phyloP scores from a whole-genome alignment of 1,140 invertebrate species.

The Oscheius sp. region DNA sequence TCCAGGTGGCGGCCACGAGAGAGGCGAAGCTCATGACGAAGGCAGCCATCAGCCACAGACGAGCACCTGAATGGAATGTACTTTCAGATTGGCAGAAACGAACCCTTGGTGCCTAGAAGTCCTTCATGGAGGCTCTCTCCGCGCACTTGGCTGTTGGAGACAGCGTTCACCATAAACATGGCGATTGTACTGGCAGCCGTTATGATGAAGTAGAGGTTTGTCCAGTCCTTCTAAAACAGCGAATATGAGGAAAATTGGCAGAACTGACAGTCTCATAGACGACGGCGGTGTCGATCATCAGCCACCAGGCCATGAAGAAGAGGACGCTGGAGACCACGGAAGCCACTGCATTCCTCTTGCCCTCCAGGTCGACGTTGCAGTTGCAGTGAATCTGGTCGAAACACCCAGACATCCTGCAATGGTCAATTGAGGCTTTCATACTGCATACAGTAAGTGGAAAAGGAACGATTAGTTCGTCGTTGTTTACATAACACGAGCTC shows the following conservation, averaged over 20 bases:
- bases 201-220: conserved; percentile 82
- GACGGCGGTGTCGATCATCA: conserved; percentile 87
- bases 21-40: conserved; percentile 93
- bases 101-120: conserved; percentile 76
- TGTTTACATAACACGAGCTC: too few relatives aligned
- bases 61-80: conserved; percentile 70
- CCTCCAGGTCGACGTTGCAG: conserved; percentile 63
- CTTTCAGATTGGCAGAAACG: not conserved
- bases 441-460: too few relatives aligned
- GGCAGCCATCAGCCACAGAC: conserved; percentile 91
- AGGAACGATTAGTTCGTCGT: too few relatives aligned
- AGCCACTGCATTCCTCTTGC: conserved; percentile 76
- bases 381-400: conserved; percentile 63
- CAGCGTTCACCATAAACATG: conserved; percentile 91
- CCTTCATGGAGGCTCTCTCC: conserved; percentile 82
- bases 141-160: conserved; percentile 87
- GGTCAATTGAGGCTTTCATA: too few relatives aligned
- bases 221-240: conserved; percentile 69
- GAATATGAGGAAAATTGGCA: conserved; percentile 62
- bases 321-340: conserved; percentile 79
- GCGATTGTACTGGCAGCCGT: conserved; percentile 89
- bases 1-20: conserved; percentile 90
- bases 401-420: conserved; percentile 62
- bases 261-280: conserved; percentile 53
- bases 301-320: conserved; percentile 96